Base-by-base conservation (phyloP, 2,113 vertebrate genomes). In the Ammodytes dubius region DNA sequence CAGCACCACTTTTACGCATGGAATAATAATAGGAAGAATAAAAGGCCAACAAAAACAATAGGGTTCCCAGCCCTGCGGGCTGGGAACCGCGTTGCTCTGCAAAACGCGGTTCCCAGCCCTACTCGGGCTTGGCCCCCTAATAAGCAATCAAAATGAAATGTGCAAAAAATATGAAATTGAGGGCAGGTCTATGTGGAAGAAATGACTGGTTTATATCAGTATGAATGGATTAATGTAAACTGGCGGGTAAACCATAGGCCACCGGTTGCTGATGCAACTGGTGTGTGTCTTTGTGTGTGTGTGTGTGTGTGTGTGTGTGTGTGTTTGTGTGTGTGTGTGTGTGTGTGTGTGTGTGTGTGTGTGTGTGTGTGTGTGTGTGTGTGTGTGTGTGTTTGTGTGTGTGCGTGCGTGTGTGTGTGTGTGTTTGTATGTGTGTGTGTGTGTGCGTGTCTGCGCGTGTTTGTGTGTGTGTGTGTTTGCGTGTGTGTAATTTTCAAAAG, bases 401-500 rank as follows among this genome's bases (percentile, higher is more conserved):
- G 73, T 37, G 35, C n/a, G 61, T 27, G 39, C 45, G 8, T 43
- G n/a, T 65, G 39, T 65, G 43, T 35, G 49, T n/a, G 49, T n/a
- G 66, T 53, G 66, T 69, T 13, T 59, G 54, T 46, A 43, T 59
- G 43, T 54, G 73, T 37, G 35, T 76, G 50, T 56, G 42, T 35
- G 63, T 37, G 49, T 35, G 59, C 37, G 70, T 58, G 35, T 73
- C 35, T 54, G 61, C 53, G 47, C 50, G 45, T 35, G 49, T 59
- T 43, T 53, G 77, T 71, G 35, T 60, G 67, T 64, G 58, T 74
- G 69, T 77, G 68, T 76, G 52, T 43, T 67, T 70, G 19, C 56
- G 61, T 59, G 61, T 79, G 68, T 77, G 53, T 45, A 82, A 84
- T 83, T 79, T 57, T 87, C 72, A 70, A 43, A 76, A 81, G 69